Conservation (phyloP, 2,888 invertebrate genomes). For the Villa cingulata region DNA sequence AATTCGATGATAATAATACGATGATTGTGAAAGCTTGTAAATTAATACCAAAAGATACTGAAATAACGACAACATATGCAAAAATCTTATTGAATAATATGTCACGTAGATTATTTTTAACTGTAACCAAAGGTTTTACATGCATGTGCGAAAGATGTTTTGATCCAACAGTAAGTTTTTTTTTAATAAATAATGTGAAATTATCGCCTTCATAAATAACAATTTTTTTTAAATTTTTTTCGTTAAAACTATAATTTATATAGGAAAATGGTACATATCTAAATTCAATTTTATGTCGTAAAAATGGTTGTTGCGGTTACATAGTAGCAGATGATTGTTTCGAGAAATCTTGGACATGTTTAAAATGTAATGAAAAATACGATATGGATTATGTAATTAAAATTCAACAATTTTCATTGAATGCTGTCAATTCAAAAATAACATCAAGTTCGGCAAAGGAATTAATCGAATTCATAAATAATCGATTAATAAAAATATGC, state of each 20-base stretch:
- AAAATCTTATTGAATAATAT: slow-evolving; percentile 58
- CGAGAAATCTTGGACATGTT: slow-evolving; percentile 50
- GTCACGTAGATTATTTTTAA: slow-evolving; percentile 48
- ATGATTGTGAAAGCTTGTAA: slow-evolving; percentile 47
- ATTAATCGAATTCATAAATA: slow-evolving; percentile 32
- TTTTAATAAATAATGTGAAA: too few species aligned
- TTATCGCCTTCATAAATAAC: too few species aligned
- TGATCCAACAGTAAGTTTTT: slow-evolving; percentile 52
- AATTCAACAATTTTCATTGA: slow-evolving; percentile 31
- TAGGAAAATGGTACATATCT: slow-evolving; percentile 34
- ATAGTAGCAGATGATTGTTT: slow-evolving; percentile 46
- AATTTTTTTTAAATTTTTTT: too few species aligned
- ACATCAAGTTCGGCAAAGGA: slow-evolving; percentile 27
- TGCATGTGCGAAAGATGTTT: slow-evolving; percentile 54
- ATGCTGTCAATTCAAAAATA: slow-evolving; percentile 29
- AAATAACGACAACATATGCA: slow-evolving; percentile 56
- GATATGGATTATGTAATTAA: slow-evolving; percentile 29
- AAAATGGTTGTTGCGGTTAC: slow-evolving; percentile 31
- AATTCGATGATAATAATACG: slow-evolving; percentile 45
- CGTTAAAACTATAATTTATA: too few species aligned
- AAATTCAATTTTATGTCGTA: slow-evolving; percentile 36
- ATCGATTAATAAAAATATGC: slow-evolving; percentile 30
- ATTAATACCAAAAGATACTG: slow-evolving; percentile 49
- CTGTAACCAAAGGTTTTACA: slow-evolving; percentile 51
- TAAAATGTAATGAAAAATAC: slow-evolving; percentile 40